Evolutionary conservation across 1,140 invertebrate genomes (phyloP).

Genomic region (Chymomyza costata): DNA sequence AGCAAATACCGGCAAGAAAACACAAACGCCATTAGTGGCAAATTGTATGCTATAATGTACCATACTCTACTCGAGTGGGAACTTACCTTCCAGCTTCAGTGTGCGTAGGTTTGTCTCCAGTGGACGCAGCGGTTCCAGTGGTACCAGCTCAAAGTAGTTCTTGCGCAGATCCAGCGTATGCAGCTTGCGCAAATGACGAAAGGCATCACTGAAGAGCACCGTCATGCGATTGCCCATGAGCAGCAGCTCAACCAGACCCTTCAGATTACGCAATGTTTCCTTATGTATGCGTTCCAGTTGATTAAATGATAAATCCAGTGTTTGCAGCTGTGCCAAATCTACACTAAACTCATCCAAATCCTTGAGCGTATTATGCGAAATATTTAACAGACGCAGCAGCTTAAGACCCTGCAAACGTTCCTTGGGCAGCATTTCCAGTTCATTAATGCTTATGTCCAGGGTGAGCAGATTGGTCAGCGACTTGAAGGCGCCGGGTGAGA

Average conservation of each 20-base stretch:
- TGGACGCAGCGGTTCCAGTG: conserved; percentile 84
- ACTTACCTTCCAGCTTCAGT: conserved; percentile 87
- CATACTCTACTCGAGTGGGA: too few relatives aligned
- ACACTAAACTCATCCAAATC: conserved; percentile 89
- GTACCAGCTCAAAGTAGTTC: conserved; percentile 89
- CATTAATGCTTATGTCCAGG: conserved; percentile 89
- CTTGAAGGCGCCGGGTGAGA: conserved; percentile 90
- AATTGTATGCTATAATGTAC: too few relatives aligned
- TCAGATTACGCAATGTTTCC: conserved; percentile 84
- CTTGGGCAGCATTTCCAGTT: conserved; percentile 88
- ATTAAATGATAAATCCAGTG: conserved; percentile 89
- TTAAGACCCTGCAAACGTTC: conserved; percentile 88
- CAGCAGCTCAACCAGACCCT: conserved; percentile 84
- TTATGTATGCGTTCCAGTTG: conserved; percentile 86
- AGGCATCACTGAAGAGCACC: conserved; percentile 85
- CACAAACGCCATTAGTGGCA: too few relatives aligned
- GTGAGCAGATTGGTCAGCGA: conserved; percentile 84
- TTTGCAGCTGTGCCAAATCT: conserved; percentile 85
- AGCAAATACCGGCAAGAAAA: background rate
- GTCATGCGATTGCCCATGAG: conserved; percentile 90
- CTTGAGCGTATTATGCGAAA: conserved; percentile 88
- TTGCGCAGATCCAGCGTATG: conserved; percentile 87
- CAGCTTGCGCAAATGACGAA: conserved; percentile 86
- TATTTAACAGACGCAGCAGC: conserved; percentile 84
- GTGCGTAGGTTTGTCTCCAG: conserved; percentile 88